Evolutionary conservation across 1,140 invertebrate genomes (phyloP), one percentile per base, ranked within the genome.

Genomic region (Tetramorium alpestre): DNA sequence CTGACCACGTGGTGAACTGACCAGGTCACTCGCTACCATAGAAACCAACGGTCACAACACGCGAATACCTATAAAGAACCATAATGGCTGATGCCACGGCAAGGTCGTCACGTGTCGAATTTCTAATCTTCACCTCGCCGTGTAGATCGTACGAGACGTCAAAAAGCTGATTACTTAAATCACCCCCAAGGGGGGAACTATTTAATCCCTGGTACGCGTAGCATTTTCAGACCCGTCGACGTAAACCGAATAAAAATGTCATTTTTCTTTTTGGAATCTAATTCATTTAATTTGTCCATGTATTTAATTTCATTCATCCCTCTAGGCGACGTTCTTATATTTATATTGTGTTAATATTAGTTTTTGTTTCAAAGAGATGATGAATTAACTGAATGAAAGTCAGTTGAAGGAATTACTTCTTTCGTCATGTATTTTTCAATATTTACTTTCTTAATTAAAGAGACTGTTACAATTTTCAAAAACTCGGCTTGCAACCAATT

Each of bases 1-100:
- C 87, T 93, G 94, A 95, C 95, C 95, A 95, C 94, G 95, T 95
- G 94, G 92, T 92, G 75, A 77, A 94, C 91, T 95, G 95, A 95
- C 95, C 95, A 94, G 95, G 95, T 95, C 95, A 95, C 88, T 93
- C 90, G 93, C 89, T 93, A 76, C 93, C 91, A 94, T 95, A 93
- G 94, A 92, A 94, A 95, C 94, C 90, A 49, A 82, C 75, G 89
- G 90, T 69, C 94, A 95, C 93, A 95, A 95, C 94, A 94, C 80
- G 54, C 80, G 67, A 82, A 67, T 73, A 81, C 82, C 89, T 88
- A 91, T 89, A 88, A 89, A 89, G 75, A 89, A 90, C 62, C 80
- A 84, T 90, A 90, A 91, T 92, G 90, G 87, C 64, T 73, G 82
- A 90, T 92, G 77, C 89, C 90, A 90, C 90, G 92, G 77, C 93